Base-by-base conservation (phyloP, 2,888 invertebrate genomes). In the Apodemia zela region DNA sequence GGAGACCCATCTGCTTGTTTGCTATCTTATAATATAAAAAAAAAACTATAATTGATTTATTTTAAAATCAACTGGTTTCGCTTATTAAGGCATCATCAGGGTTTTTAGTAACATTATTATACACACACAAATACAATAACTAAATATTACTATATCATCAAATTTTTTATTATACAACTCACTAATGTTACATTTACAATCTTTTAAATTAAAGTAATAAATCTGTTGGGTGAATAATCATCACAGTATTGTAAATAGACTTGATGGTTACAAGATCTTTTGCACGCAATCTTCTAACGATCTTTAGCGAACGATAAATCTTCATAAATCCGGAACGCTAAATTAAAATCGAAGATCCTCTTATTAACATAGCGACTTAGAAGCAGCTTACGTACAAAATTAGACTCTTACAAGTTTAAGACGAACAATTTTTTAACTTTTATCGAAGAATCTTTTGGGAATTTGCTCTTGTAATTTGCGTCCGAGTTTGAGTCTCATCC, bases 341-440 rank as follows among this genome's bases (percentile, higher is more conserved):
- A 51, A 51, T 51, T 51, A 51, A 51, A 51, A 51, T 51, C 21
- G 18, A 13, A 21, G 21, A 18, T 15, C 18, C 51, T 21, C 21
- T 21, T 51, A 51, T 21, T 51, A 51, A 51, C 13, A 25, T 21
- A 21, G 18, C 13, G 51, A 11, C 51, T 51, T 51, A 51, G 51
- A 51, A 51, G 51, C 11, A 21, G 51, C 51, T 51, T 51, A 51
- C 13, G 51, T 21, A 21, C 21, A 54, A 54, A 54, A 54, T 18
- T 54, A 25, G 51, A 54, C 15, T 54, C 18, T 49, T 18, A 49
- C 18, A 49, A 18, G 49, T 18, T 49, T 18, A 18, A 3, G n/a
- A 18, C 49, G 51, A 54, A 54, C 17, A 54, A 25, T 18, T 42
- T 42, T 54, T 54, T 54, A 54, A 54, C 21, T 54, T 54, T 54